A percentile compares a stretch with the other conserved stretches of the same genome.
phyloP scores from a whole-genome alignment of 2,888 invertebrate species.

The Steinernema hermaphroditum region DNA sequence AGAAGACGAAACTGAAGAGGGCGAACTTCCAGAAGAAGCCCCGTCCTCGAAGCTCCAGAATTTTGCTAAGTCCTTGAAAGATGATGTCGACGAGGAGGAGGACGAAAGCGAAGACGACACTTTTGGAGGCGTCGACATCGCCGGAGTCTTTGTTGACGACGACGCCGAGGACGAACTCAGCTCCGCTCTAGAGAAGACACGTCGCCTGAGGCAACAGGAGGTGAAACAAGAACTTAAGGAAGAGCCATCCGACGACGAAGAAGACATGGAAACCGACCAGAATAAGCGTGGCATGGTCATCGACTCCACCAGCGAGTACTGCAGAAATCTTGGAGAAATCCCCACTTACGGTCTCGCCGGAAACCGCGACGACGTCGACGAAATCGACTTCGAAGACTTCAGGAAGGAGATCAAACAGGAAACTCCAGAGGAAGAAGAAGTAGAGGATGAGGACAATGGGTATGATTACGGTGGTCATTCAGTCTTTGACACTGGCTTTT shows the following conservation, averaged over 20 bases:
- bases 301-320: conserved; percentile 65
- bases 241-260: conserved; percentile 41
- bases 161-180: conserved; percentile 63
- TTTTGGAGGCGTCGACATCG: conserved; percentile 49
- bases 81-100: conserved; percentile 36
- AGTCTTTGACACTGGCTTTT: too few relatives aligned
- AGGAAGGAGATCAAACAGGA: conserved; percentile 27
- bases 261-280: conserved; percentile 17
- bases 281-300: conserved; percentile 50
- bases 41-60: conserved; percentile 27
- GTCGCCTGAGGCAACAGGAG: conserved; percentile 41
- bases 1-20: conserved; percentile 43
- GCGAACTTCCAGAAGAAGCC: conserved; percentile 42
- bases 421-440: conserved; percentile 32
- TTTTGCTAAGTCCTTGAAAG: conserved; percentile 33
- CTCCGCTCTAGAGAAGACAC: conserved; percentile 54
- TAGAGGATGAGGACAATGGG: conserved; percentile 33
- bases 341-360: conserved; percentile 61
- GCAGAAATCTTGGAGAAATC: conserved; percentile 59
- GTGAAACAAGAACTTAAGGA: conserved; percentile 36
- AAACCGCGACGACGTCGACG: conserved; percentile 57
- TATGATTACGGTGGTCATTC: conserved; percentile 34
- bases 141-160: conserved; percentile 62
- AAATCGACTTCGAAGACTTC: conserved; percentile 44
- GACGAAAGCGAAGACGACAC: conserved; percentile 34